Evolutionary conservation across 2,797 vertebrate genomes (phyloP), one percentile per base, ranked within the genome.

Genomic region (Manis pentadactyla): DNA sequence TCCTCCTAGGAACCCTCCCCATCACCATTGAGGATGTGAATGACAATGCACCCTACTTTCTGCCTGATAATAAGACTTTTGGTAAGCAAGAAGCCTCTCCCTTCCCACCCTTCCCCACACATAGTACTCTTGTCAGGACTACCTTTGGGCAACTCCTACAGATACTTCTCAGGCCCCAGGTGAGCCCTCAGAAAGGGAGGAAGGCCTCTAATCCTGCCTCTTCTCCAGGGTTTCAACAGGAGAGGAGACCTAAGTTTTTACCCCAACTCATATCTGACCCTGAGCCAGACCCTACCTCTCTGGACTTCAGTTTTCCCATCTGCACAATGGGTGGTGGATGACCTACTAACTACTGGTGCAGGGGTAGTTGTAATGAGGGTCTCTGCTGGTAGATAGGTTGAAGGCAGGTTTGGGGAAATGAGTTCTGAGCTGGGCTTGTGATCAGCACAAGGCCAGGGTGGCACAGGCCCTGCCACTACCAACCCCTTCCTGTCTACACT

Each of bases 11-110:
- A 92, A 68, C 78, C 92, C 98, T 99, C 94, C 97, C 69, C 69
- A 99, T 99, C 92, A 82, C 98, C 94, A 99, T 99, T 13, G 39
- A 69, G n/a, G 99, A 99, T 87, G 96, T 99, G 89, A 99, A 99
- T 14, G 99, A 99, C 98, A 99, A 99, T 0, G 0, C 64, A 0
- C 99, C 99, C 0, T 68, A 98, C 83, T 99, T 99, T 90, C 93
- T 98, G 66, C 61, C 34, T 12, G 61, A 98, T 25, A 39, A 93
- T 0, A 84, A 98, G 61, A 98, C 97, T 79, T 99, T 99, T 5
- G 99, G 99, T 99, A 98, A 98, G 98, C 37, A 49, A 55, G 29
- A 23, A 2, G 25, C n/a, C 15, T 49, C 25, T 59, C 39, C 25
- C 19, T 49, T 17, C 12, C 27, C 9, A 34, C n/a, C 8, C 29